Evolutionary conservation across 2,113 vertebrate genomes (phyloP).

Genomic region (Alectura lathami): DNA sequence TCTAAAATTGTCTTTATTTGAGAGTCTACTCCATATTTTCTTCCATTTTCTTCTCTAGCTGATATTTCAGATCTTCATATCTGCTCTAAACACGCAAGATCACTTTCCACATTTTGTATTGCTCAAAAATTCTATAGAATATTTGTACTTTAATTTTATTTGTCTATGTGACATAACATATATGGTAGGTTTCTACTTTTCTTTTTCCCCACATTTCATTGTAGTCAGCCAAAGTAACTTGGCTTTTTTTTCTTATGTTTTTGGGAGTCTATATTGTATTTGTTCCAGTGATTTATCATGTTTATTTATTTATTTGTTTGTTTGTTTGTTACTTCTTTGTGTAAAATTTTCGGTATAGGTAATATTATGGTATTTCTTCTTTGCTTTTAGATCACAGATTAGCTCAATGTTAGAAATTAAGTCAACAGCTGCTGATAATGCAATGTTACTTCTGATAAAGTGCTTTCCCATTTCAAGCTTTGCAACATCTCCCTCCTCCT

Average conservation of each 20-base stretch:
- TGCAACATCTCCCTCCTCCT: background rate
- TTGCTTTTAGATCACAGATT: background rate
- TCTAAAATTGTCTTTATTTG: background rate
- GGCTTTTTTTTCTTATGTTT: background rate
- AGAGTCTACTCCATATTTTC: background rate
- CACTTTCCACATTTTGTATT: background rate
- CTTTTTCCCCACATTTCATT: accelerated
- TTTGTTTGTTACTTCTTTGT: background rate
- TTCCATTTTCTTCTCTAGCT: background rate
- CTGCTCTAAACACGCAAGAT: background rate
- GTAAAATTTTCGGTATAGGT: background rate
- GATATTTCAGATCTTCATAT: background rate
- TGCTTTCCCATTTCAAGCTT: background rate
- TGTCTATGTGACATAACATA: background rate
- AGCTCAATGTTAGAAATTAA: background rate
- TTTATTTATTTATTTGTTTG: too few relatives aligned
- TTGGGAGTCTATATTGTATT: background rate
- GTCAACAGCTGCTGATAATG: background rate
- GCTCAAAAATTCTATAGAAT: background rate
- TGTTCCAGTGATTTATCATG: background rate
- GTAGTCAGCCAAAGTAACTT: background rate
- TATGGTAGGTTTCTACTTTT: background rate
- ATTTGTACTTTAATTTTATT: background rate
- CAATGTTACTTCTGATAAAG: background rate
- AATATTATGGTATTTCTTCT: background rate